phyloP scores from a whole-genome alignment of 2,797 vertebrate species.

The Hydrolagus colliei region DNA sequence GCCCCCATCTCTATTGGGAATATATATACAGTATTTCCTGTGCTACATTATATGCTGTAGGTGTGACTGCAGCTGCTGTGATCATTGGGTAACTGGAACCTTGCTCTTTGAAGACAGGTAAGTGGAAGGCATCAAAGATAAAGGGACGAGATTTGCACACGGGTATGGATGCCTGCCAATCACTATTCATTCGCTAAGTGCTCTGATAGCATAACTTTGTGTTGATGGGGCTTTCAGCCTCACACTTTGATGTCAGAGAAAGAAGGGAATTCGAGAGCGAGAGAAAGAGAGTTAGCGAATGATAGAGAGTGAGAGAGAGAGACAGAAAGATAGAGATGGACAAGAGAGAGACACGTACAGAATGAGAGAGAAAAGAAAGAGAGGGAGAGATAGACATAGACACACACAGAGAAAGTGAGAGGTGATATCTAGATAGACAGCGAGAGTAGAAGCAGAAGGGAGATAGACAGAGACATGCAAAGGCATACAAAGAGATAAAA shows the following conservation, averaged over 20 bases:
- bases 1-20: neutral
- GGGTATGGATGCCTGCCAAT: conserved; percentile 17
- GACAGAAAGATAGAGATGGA: neutral
- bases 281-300: neutral
- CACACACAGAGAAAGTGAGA: neutral
- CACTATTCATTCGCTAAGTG: neutral
- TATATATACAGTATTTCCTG: conserved; percentile 9
- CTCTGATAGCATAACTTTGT: neutral
- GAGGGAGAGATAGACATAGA: neutral
- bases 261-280: neutral
- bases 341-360: neutral
- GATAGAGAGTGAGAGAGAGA: neutral
- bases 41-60: conserved; percentile 5
- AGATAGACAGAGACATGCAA: too few relatives aligned
- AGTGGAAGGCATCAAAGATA: conserved; percentile 13
- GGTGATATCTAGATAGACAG: neutral
- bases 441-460: neutral
- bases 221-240: neutral
- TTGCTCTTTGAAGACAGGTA: conserved; percentile 15
- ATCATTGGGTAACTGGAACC: neutral
- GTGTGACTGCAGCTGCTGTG: conserved; percentile 16
- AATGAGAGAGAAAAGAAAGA: neutral
- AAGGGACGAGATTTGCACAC: neutral
- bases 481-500: too few relatives aligned
- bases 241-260: neutral